Evolutionary conservation across 1,140 invertebrate genomes (phyloP).

Genomic region (Parapsyche elsis): DNA sequence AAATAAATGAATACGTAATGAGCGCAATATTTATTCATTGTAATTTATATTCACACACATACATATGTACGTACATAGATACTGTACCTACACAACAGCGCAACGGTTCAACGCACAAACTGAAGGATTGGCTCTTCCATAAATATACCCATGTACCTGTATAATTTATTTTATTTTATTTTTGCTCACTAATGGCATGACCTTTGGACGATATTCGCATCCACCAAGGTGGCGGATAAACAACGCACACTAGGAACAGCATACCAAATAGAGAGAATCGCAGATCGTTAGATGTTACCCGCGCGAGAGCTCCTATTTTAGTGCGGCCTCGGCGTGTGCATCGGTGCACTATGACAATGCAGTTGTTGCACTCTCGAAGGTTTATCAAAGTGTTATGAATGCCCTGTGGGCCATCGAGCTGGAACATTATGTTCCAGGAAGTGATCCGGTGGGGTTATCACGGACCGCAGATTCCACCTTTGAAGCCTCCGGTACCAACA

Average conservation of each 20-base stretch:
- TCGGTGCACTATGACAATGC: not conserved
- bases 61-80: not conserved
- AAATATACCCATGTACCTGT: not conserved
- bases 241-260: not conserved
- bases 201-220: no score
- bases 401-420: not conserved
- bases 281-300: not conserved
- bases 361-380: not conserved
- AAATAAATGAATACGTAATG: no score
- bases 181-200: no score
- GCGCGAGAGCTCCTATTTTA: not conserved
- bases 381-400: constrained; percentile 12
- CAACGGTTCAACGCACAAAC: no score
- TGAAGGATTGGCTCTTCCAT: not conserved
- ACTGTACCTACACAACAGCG: not conserved
- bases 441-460: not conserved
- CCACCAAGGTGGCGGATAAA: no score
- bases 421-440: not conserved
- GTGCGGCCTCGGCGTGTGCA: not conserved
- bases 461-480: not conserved
- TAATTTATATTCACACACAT: not conserved
- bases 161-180: not conserved
- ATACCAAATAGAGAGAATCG: not conserved
- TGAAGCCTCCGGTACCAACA: constrained; percentile 5
- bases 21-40: not conserved